Percentiles rank a stretch among this genome's conserved stretches.
Evolutionary conservation across 2,888 invertebrate genomes (phyloP).

Genomic region (Eilema depressum): DNA sequence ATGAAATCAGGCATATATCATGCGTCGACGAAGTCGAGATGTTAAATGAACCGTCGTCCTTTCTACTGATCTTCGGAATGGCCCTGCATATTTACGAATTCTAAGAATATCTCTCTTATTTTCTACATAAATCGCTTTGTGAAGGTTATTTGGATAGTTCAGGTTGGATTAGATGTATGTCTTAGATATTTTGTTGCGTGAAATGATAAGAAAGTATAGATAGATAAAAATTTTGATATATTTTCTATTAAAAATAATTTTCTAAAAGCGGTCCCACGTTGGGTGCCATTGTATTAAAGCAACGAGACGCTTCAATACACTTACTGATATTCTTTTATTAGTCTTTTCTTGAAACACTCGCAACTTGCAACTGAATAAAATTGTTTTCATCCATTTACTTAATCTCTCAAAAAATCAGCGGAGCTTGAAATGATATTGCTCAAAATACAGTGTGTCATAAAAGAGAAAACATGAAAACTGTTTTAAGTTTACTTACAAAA

Average conservation of each 20-base stretch:
- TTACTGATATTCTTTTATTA: slow-evolving; percentile 64
- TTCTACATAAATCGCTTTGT: slow-evolving; percentile 17
- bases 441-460: slow-evolving; percentile 31
- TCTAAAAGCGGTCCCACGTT: slow-evolving; percentile 54
- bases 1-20: slow-evolving; percentile 48
- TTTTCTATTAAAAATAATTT: too few species aligned
- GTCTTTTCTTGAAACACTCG: slow-evolving; percentile 47
- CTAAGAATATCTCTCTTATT: slow-evolving; percentile 16
- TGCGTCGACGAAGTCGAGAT: slow-evolving; percentile 48
- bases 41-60: slow-evolving; percentile 59
- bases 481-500: slow-evolving; percentile 7
- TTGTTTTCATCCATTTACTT: slow-evolving; percentile 64
- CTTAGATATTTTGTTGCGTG: background rate
- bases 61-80: slow-evolving; percentile 42
- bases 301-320: slow-evolving; percentile 58
- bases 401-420: slow-evolving; percentile 58
- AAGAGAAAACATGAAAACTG: slow-evolving; percentile 29
- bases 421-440: slow-evolving; percentile 52
- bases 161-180: background rate
- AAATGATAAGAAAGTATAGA: background rate
- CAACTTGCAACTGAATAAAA: slow-evolving; percentile 61
- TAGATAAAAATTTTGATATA: too few species aligned
- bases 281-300: slow-evolving; percentile 64
- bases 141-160: background rate
- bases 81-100: slow-evolving; percentile 19